A percentile compares a stretch with the other conserved stretches of the same genome.
Conservation (phyloP, 2,113 vertebrate genomes). For the Henicopernis longicauda region DNA sequence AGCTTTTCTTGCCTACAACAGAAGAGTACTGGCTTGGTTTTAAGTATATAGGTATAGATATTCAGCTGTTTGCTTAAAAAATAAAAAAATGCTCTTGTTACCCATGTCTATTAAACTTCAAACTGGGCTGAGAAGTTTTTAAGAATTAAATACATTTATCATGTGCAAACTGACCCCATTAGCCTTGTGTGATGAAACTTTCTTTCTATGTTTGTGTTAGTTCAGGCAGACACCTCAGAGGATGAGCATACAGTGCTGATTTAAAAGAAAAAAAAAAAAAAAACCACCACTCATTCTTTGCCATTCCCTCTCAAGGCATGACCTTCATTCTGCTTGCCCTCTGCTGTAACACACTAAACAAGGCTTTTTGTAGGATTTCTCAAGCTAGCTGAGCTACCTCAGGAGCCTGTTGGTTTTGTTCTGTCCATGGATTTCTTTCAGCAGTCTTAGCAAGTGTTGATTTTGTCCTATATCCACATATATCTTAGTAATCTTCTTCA, state of each 20-base stretch:
- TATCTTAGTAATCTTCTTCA: not conserved
- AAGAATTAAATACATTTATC: not conserved
- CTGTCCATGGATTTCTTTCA: not conserved
- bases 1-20: not conserved
- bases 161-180: not conserved
- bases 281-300: not conserved
- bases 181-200: not conserved
- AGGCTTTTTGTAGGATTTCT: not conserved
- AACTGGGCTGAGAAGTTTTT: not conserved
- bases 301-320: not conserved
- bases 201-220: not conserved
- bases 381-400: not conserved
- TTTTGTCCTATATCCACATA: not conserved
- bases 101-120: not conserved
- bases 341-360: accelerated
- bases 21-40: not conserved
- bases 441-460: not conserved
- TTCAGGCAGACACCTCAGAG: not conserved
- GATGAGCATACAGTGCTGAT: not conserved
- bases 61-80: not conserved
- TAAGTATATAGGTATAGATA: not conserved
- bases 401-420: not conserved
- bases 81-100: not conserved
- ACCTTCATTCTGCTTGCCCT: not conserved
- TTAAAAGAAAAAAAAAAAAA: not conserved